Conservation (phyloP, 2,113 vertebrate species). For the Larimichthys polyactis region DNA sequence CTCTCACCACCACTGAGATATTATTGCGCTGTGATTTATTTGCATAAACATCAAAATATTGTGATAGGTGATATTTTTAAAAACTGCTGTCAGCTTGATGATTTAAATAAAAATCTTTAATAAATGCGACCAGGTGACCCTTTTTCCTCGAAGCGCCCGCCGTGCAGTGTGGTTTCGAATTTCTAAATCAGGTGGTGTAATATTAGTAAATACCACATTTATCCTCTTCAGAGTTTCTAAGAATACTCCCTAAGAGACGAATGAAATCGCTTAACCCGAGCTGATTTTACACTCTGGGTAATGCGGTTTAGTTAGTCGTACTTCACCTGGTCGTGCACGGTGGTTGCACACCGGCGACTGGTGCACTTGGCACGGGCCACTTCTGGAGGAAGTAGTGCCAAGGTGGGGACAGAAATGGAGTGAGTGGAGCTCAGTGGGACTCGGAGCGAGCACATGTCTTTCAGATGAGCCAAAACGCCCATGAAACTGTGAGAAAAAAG, state of each 20-base stretch:
- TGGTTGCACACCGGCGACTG: slow-evolving; percentile 53
- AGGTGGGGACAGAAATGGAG: slow-evolving; percentile 79
- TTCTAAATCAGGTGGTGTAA: slow-evolving; percentile 65
- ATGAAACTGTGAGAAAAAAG: slow-evolving; percentile 71
- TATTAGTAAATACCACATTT: slow-evolving; percentile 48
- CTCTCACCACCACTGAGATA: slow-evolving; percentile 49
- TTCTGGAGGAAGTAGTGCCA: slow-evolving; percentile 74
- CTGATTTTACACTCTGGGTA: background rate
- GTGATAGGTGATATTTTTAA: slow-evolving; percentile 73
- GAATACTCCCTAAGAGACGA: slow-evolving; percentile 21
- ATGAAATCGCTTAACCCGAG: background rate
- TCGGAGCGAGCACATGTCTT: slow-evolving; percentile 84
- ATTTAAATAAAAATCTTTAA: slow-evolving; percentile 46
- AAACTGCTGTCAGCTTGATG: slow-evolving; percentile 57
- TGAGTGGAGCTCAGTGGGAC: slow-evolving; percentile 82
- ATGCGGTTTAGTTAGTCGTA: slow-evolving; percentile 10
- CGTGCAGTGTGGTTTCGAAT: slow-evolving; percentile 50
- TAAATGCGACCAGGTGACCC: slow-evolving; percentile 48
- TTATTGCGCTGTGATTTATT: slow-evolving; percentile 71
- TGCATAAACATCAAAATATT: slow-evolving; percentile 78
- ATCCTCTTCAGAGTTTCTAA: slow-evolving; percentile 31
- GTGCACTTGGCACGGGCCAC: slow-evolving; percentile 76
- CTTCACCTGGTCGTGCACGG: slow-evolving; percentile 62
- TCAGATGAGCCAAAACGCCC: slow-evolving; percentile 79
- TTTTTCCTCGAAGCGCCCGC: slow-evolving; percentile 34